phyloP scores from a whole-genome alignment of 2,888 invertebrate genomes.

The Hypselothyrea guttata region DNA sequence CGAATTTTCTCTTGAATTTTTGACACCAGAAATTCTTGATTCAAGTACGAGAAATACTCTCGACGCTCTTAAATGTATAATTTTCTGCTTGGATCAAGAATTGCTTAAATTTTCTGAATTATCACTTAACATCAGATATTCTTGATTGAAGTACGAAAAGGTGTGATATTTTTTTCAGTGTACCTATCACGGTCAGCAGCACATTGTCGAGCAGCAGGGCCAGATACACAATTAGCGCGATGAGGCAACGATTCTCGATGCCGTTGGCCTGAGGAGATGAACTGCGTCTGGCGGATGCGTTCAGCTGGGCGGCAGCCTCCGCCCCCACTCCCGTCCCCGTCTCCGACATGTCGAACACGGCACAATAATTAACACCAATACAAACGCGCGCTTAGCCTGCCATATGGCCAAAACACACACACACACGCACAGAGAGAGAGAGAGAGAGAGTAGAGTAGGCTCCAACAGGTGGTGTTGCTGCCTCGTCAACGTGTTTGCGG shows the following conservation, averaged over 20 bases:
- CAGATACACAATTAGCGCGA: slow-evolving; percentile 86
- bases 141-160: too few relatives aligned
- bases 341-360: slow-evolving; percentile 43
- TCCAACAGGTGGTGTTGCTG: slow-evolving; percentile 81
- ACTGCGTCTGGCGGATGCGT: slow-evolving; percentile 37
- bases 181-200: slow-evolving; percentile 93
- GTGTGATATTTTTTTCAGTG: too few relatives aligned
- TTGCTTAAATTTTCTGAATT: too few relatives aligned
- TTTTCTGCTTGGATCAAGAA: too few relatives aligned
- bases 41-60: too few relatives aligned
- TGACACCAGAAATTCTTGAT: too few relatives aligned
- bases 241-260: slow-evolving; percentile 72
- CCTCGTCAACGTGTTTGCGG: slow-evolving; percentile 71
- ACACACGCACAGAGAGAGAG: slow-evolving; percentile 4
- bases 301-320: slow-evolving; percentile 47
- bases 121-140: too few relatives aligned
- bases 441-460: slow-evolving; percentile 1
- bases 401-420: slow-evolving; percentile 54
- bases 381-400: slow-evolving; percentile 38
- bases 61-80: too few relatives aligned
- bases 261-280: slow-evolving; percentile 49
- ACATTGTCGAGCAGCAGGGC: slow-evolving; percentile 93
- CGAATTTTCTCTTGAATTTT: too few relatives aligned
- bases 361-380: slow-evolving; percentile 8
- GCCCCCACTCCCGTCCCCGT: slow-evolving; percentile 40